Conservation (phyloP, 2,113 vertebrate genomes). For the Barbus barbus region DNA sequence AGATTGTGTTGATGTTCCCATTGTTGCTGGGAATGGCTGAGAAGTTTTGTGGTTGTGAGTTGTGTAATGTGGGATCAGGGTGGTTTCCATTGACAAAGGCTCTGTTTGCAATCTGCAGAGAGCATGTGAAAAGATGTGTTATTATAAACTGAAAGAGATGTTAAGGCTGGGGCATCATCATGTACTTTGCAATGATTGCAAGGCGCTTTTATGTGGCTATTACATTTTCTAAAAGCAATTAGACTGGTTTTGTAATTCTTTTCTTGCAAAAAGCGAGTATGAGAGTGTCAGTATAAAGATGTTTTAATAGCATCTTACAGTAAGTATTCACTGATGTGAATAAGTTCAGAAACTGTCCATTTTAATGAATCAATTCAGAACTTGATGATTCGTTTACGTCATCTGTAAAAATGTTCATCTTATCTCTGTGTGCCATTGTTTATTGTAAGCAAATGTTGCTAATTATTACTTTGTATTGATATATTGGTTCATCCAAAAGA, state of each 20-base stretch:
- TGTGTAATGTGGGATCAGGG: conserved; percentile 55
- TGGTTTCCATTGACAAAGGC: conserved; percentile 55
- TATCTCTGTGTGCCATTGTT: no score
- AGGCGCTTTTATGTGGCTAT: not conserved
- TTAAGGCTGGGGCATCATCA: not conserved
- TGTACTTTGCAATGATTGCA: not conserved
- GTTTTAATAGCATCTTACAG: not conserved
- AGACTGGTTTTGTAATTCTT: not conserved
- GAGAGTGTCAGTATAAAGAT: not conserved
- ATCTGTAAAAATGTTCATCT: no score
- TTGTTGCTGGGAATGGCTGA: conserved; percentile 33
- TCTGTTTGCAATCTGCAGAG: conserved; percentile 48
- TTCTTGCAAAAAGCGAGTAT: not conserved
- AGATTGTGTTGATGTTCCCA: conserved; percentile 40
- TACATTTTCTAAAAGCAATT: not conserved
- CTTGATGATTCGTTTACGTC: no score
- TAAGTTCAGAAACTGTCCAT: not conserved
- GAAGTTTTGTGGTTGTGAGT: conserved; percentile 20
- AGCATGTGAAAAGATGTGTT: conserved; percentile 13
- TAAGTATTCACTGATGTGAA: not conserved
- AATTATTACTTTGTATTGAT: not conserved
- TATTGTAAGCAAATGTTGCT: not conserved
- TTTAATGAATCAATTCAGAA: no score
- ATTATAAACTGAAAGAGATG: not conserved
- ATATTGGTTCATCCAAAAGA: not conserved